phyloP scores from a whole-genome alignment of 2,888 invertebrate species.

The Noctua fimbriata region DNA sequence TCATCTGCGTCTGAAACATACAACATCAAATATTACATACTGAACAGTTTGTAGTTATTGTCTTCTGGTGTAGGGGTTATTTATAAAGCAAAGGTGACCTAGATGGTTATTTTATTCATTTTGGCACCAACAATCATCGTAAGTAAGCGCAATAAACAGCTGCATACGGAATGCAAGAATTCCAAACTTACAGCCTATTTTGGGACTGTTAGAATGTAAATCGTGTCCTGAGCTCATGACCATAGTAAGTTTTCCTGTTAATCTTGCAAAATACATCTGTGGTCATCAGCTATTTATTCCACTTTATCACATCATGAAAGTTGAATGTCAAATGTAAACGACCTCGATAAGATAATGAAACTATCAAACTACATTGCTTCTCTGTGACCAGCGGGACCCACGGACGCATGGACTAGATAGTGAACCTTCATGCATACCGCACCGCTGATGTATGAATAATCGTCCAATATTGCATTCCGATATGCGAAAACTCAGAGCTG shows the following conservation, averaged over 20 bases:
- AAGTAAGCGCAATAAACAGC: constrained; percentile 52
- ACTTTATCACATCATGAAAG: constrained; percentile 76
- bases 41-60: constrained; percentile 34
- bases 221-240: background rate
- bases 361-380: constrained; percentile 73
- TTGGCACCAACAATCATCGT: constrained; percentile 61
- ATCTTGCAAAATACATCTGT: constrained; percentile 29
- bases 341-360: constrained; percentile 84
- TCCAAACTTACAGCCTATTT: constrained; percentile 37
- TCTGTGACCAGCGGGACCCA: constrained; percentile 74
- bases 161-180: constrained; percentile 45
- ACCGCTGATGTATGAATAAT: constrained; percentile 22
- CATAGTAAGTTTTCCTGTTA: constrained; percentile 16
- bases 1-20: constrained; percentile 89
- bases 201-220: constrained; percentile 5
- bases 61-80: constrained; percentile 40
- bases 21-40: constrained; percentile 49
- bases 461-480: background rate
- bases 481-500: background rate
- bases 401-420: constrained; percentile 61
- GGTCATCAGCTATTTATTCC: constrained; percentile 52
- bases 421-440: constrained; percentile 27
- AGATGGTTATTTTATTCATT: constrained; percentile 59
- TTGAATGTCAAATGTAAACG: constrained; percentile 88
- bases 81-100: constrained; percentile 65